Base-by-base conservation (phyloP, 1,140 invertebrate species). In the Ladona fulva region DNA sequence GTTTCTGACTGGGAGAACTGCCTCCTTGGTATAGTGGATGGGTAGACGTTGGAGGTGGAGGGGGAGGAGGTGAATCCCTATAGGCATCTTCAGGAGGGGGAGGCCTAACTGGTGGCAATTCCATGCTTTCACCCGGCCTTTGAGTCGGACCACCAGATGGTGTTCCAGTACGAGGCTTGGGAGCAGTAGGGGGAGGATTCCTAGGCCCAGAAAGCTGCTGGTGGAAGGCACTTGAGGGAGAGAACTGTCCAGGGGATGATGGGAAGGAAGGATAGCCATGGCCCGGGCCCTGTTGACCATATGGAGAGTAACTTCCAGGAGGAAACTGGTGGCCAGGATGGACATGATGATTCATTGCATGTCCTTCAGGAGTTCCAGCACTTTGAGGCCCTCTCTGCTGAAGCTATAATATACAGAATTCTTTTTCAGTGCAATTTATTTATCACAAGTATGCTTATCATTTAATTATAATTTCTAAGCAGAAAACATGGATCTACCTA, bases 41-140 rank as follows among this genome's bases (percentile, higher is more conserved):
- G 0, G 92, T 93, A 0, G 88, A 86, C 0, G 90, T 90, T 12
- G 90, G 91, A 0, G 92, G 90, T 1, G 92, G 91, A 11, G 91
- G 87, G 22, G 86, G 85, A 0, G 92, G 92, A 78, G 91, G 89
- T 80, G 87, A 89, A 74, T 89, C 88, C 25, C 81, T 81, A 75
- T 86, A 87, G 0, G 81, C 83, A 24, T 82, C 81, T 74, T 82
- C 82, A 59, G 83, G 81, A 83, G 80, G 37, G 82, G 52, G 83
- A 42, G 83, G 82, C 74, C 83, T 77, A 25, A 83, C 80, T 22
- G 84, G 82, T 22, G 83, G 81, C 74, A 81, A 25, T 85, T 80
- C 25, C 81, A 73, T 0, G 84, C 82, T 77, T 85, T 82, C 75
- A 81, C 79, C 78, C 79, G 80, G 10, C 79, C 81, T 0, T 85